phyloP scores from a whole-genome alignment of 1,140 invertebrate species.

The Lordiphosa mommai region DNA sequence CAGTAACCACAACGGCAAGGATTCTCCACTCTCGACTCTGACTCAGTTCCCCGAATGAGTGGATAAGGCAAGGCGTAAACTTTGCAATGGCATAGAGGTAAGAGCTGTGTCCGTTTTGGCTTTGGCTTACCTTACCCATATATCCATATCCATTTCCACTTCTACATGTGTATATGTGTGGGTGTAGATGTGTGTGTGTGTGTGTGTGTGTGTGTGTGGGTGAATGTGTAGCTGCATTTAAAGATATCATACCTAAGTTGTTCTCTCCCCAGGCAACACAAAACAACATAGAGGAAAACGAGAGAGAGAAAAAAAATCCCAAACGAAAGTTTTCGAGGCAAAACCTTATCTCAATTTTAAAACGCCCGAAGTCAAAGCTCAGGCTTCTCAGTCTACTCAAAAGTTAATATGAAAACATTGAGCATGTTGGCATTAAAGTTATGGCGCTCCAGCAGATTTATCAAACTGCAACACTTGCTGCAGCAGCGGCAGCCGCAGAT shows the following conservation, averaged over 20 bases:
- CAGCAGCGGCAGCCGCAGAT: conserved; percentile 12
- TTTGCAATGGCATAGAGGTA: conserved; percentile 36
- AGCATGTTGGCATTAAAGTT: conserved; percentile 16
- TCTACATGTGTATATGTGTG: conserved; percentile 2
- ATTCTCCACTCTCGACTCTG: conserved; percentile 28
- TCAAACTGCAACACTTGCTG: conserved; percentile 47
- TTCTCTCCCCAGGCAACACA: conserved; percentile 45
- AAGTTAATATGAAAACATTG: conserved; percentile 56
- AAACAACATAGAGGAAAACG: conserved; percentile 42
- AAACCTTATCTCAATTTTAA: conserved; percentile 79
- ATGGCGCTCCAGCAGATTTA: conserved; percentile 21
- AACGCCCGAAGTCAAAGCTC: conserved; percentile 46
- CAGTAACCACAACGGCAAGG: conserved; percentile 63
- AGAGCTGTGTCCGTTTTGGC: conserved; percentile 67
- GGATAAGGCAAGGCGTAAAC: conserved; percentile 19
- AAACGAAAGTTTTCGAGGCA: conserved; percentile 77
- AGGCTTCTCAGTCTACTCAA: conserved; percentile 28
- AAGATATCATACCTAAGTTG: conserved; percentile 78
- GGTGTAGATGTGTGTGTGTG: no score
- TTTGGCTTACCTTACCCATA: conserved; percentile 31
- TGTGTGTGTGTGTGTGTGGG: conserved; percentile 34
- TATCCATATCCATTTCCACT: conserved; percentile 11
- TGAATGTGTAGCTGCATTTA: conserved; percentile 70
- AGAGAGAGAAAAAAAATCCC: conserved; percentile 41
- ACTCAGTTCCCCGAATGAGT: conserved; percentile 21